Percentiles rank a stretch among this genome's conserved stretches.
These are phyloP conservation scores for Lagorchestes hirsutus DNA, from an alignment of 2,797 vertebrate genomes.

Conservation along the genomic window DNA sequence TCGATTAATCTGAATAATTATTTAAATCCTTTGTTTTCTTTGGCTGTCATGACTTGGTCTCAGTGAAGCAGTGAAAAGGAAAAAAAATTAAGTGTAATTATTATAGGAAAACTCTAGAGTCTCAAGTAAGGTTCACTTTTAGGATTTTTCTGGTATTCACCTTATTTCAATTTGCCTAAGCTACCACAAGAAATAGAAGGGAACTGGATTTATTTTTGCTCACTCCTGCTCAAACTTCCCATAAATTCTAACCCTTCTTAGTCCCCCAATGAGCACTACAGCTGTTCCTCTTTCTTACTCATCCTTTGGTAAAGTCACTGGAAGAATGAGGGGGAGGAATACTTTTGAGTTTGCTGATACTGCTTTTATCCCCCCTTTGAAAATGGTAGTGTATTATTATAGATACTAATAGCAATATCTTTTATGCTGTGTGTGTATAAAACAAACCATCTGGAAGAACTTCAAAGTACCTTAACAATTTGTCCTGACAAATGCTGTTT, in stretches of 20 bases:
- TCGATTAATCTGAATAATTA: not conserved
- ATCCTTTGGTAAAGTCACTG: not conserved
- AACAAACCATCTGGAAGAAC: not conserved
- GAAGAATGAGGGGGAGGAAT: slow-evolving; percentile 15
- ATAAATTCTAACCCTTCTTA: slow-evolving; percentile 36
- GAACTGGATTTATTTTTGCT: slow-evolving; percentile 57
- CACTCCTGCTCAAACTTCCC: slow-evolving; percentile 38
- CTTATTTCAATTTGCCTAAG: slow-evolving; percentile 51
- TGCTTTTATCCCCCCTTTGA: not conserved
- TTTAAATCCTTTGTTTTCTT: not conserved
- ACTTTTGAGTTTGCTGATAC: slow-evolving; percentile 19
- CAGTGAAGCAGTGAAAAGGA: not conserved
- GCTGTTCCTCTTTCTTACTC: not conserved
- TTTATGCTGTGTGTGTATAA: not conserved
- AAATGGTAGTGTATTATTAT: slow-evolving; percentile 33
- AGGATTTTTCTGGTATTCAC: not conserved
- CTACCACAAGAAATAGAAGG: slow-evolving; percentile 10
- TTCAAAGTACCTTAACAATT: not conserved
- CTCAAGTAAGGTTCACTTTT: not conserved
- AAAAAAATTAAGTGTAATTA: not conserved
- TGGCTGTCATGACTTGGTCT: not conserved
- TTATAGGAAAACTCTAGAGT: not conserved
- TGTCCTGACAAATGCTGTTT: not conserved
- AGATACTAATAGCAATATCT: not conserved
- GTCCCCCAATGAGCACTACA: not conserved